Conservation (phyloP, 2,888 invertebrate species). For the Mythimna lalbum region DNA sequence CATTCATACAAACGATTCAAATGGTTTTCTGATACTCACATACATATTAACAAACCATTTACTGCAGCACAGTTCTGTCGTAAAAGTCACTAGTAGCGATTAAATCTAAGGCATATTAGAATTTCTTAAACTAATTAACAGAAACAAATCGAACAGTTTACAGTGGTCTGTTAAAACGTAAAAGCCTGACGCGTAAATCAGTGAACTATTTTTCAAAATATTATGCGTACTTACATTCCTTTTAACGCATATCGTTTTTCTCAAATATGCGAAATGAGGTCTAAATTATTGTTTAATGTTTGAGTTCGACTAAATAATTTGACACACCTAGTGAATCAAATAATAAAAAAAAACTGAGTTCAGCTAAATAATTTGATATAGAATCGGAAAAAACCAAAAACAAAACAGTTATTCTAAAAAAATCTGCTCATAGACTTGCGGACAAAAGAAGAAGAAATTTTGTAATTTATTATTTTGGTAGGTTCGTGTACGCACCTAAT, state of each 20-base stretch:
- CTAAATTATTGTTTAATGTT: constrained; percentile 70
- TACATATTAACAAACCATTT: constrained; percentile 28
- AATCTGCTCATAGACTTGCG: not conserved
- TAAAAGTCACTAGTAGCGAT: constrained; percentile 45
- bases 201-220: constrained; percentile 39
- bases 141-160: constrained; percentile 37
- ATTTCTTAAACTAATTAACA: constrained; percentile 42
- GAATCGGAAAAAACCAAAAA: too few species aligned
- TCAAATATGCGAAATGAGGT: constrained; percentile 63
- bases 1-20: not conserved
- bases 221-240: constrained; percentile 16
- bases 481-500: not conserved
- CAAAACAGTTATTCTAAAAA: too few species aligned
- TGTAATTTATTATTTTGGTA: not conserved
- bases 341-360: too few species aligned
- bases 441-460: not conserved
- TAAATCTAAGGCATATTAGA: constrained; percentile 35
- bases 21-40: constrained; percentile 12
- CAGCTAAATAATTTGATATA: too few species aligned
- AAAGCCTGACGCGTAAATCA: constrained; percentile 39
- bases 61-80: constrained; percentile 4
- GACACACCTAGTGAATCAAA: too few species aligned
- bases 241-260: constrained; percentile 38
- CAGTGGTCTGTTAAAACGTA: constrained; percentile 27
- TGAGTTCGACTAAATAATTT: constrained; percentile 27